phyloP scores from a whole-genome alignment of 2,888 invertebrate genomes.

The Dynastes tityus region DNA sequence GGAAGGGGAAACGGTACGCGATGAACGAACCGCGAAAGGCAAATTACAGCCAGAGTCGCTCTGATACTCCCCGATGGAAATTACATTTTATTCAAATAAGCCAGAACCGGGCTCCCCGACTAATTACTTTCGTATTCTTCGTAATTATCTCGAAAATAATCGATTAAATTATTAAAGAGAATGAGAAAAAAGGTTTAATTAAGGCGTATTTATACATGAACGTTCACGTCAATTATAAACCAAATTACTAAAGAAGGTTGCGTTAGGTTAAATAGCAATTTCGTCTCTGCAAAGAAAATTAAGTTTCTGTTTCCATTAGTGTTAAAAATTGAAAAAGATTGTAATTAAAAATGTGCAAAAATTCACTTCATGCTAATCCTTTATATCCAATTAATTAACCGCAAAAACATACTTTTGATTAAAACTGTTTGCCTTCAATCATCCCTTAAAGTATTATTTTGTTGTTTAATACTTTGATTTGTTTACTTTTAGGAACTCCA shows the following conservation, averaged over 20 bases:
- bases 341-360: no score
- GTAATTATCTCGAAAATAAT: slow-evolving; percentile 12
- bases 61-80: slow-evolving; percentile 37
- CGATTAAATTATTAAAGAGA: slow-evolving; percentile 19
- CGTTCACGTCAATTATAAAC: background rate
- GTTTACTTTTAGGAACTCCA: no score
- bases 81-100: slow-evolving; percentile 50
- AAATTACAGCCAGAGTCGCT: slow-evolving; percentile 59
- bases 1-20: slow-evolving; percentile 48
- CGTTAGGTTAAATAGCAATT: background rate
- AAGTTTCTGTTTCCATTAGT: no score
- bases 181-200: slow-evolving; percentile 19
- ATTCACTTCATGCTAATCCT: no score
- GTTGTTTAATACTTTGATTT: no score
- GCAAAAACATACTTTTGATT: no score
- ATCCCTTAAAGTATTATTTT: no score
- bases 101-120: slow-evolving; percentile 39
- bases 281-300: no score
- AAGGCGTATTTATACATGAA: background rate
- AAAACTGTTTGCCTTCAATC: no score
- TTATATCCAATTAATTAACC: no score
- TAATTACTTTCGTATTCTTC: slow-evolving; percentile 21
- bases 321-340: no score
- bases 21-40: slow-evolving; percentile 54
- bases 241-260: background rate